phyloP scores from a whole-genome alignment of 2,888 invertebrate genomes.

The Yponomeuta sedellus region DNA sequence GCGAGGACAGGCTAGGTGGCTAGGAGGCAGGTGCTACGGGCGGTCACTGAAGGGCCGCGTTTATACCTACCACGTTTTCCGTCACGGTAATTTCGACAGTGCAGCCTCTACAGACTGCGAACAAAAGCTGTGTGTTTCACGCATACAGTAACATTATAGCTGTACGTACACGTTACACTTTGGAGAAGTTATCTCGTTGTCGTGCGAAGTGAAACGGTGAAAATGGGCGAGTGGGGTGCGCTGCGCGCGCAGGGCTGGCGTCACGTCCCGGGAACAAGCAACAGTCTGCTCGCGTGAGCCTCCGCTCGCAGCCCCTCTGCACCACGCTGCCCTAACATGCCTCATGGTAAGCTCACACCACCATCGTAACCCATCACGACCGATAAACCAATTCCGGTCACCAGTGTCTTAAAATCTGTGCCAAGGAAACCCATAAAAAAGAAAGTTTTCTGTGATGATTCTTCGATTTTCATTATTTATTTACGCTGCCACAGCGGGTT shows the following conservation, averaged over 20 bases:
- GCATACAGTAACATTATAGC: background rate
- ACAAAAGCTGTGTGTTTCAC: too few relatives aligned
- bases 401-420: constrained; percentile 15
- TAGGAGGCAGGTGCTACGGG: background rate
- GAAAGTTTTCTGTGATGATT: constrained; percentile 55
- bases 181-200: background rate
- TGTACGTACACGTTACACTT: background rate
- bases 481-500: constrained; percentile 41
- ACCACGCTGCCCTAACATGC: constrained; percentile 55
- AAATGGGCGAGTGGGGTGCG: constrained; percentile 25
- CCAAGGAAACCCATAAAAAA: background rate
- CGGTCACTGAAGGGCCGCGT: background rate
- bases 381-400: constrained; percentile 23
- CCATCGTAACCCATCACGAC: constrained; percentile 9
- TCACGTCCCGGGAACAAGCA: constrained; percentile 50
- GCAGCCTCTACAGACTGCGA: too few relatives aligned
- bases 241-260: constrained; percentile 60
- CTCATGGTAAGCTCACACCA: constrained; percentile 59
- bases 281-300: constrained; percentile 72
- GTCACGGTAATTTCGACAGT: background rate
- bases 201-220: background rate
- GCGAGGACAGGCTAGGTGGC: constrained; percentile 3
- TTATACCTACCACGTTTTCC: background rate
- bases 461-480: constrained; percentile 55
- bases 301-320: constrained; percentile 47